A percentile compares a stretch with the other conserved stretches of the same genome.
Evolutionary conservation across 2,113 vertebrate genomes (phyloP).

Genomic region (Neogobius melanostomus): DNA sequence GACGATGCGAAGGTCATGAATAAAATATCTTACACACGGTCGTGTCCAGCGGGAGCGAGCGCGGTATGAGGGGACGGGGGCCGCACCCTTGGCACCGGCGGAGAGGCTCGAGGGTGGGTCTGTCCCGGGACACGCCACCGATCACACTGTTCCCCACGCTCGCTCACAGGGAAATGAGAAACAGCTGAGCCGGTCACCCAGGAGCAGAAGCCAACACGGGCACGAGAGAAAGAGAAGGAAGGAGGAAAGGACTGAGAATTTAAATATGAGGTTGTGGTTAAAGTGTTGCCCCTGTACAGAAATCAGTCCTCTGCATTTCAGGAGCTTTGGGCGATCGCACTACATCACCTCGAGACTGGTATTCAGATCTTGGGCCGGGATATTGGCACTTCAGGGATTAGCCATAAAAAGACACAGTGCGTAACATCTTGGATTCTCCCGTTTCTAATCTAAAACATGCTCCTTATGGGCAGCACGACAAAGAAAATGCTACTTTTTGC

Average conservation of each 20-base stretch:
- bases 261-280: neutral
- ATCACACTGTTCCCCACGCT: constrained; percentile 69
- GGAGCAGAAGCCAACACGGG: constrained; percentile 30
- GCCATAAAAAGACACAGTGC: too few species aligned
- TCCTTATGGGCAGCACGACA: too few species aligned
- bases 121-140: constrained; percentile 63
- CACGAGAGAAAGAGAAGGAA: neutral
- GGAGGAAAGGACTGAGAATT: neutral
- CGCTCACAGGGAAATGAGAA: constrained; percentile 68
- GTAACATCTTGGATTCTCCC: too few species aligned
- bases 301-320: too few species aligned
- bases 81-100: constrained; percentile 67
- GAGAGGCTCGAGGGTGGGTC: constrained; percentile 58
- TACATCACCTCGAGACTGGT: too few species aligned
- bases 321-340: too few species aligned
- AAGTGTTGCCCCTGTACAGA: too few species aligned
- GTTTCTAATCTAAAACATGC: too few species aligned
- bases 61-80: constrained; percentile 44
- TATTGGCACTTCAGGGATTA: too few species aligned
- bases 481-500: too few species aligned
- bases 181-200: constrained; percentile 60
- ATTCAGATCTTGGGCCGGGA: too few species aligned
- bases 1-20: constrained; percentile 50
- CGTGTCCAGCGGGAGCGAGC: constrained; percentile 31
- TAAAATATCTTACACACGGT: constrained; percentile 43